Base-by-base conservation (phyloP, 2,888 invertebrate genomes). In the Uloborus plumipes region DNA sequence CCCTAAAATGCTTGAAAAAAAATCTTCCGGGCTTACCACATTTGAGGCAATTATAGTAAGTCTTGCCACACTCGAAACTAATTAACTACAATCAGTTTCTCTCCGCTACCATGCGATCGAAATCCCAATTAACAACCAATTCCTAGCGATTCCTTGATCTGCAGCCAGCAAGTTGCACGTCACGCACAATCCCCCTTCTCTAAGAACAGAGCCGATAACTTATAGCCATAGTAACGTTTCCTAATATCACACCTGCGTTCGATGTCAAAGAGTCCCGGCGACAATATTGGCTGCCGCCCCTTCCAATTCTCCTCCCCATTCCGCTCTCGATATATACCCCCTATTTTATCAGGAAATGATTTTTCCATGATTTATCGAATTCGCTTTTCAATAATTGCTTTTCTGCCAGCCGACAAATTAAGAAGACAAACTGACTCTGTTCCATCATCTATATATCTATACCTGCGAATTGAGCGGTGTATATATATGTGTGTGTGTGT, bases 181-280 rank as follows among this genome's bases (percentile, higher is more conserved):
- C 20, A n/a, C 53, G 31, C 64, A 78, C 77, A 65, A 78, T 71
- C 70, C 77, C 77, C 58, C 47, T 65, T 70, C 64, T 53, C 51
- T 47, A 26, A 39, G 18, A 18, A n/a, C 49, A 18, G 26, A 16
- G 31, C 39, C 22, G 39, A 70, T 81, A 75, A 81, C 81, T 81
- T 81, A 81, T 81, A 75, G 81, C 74, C 59, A n/a, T 20, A 51
- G 81, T 59, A 73, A 75, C 81, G 69, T 70, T 75, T 74, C 70
- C 81, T 70, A 81, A 81, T 81, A 81, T 81, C 81, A 75, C 81
- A 81, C 81, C 81, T 81, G 81, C 75, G 75, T 53, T 58, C 64
- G 70, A 71, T 77, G 77, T 78, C 77, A 78, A 70, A 71, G 77
- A 61, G 69, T 67, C 64, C 64, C 70, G 20, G 77, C 77, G 77